Evolutionary conservation across 1,140 invertebrate genomes (phyloP), one percentile per base, ranked within the genome.

Genomic region (Saccostrea cuccullata): DNA sequence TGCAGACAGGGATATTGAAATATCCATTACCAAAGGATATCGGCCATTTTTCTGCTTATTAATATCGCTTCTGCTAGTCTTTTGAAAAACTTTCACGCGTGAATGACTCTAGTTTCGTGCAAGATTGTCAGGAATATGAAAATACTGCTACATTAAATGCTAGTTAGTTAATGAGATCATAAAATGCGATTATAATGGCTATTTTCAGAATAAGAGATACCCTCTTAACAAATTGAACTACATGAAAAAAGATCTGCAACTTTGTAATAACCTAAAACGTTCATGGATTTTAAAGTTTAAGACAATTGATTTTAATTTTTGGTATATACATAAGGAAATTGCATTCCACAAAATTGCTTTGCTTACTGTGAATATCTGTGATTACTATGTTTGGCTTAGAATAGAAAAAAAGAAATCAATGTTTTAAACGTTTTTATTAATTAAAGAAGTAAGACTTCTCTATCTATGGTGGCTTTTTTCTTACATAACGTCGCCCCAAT

Each of bases 11-110:
- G 55, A 82, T 87, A 89, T 87, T 70, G 87, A 89, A 89, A 82
- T 87, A 60, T 87, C 86, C 83, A 89, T 89, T 89, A 89, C 85
- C 70, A 87, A 82, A 12, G 82, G 86, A 83, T 67, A 87, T 73
- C 86, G 84, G 86, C 89, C 58, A 89, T 87, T 89, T 36, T 87
- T 89, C 86, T 89, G 82, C 83, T 86, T 87, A 89, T 89, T 87
- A 85, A 86, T 83, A 64, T 84, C 55, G 55, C 82, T 56, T 56
- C 55, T 84, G 40, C 17, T 40, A 55, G 55, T 20, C 40, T 84
- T 55, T 84, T 56, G 70, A 26, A 77, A 77, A 77, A 77, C 70
- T 30, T 77, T 77, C 12, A 77, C 70, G 70, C 70, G 70, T 77
- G 70, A 26, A 30, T 36, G 30, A 77, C 15, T 77, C 70, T 77